A percentile compares a stretch with the other conserved stretches of the same genome.
phyloP scores from a whole-genome alignment of 1,140 invertebrate genomes.

The Drosophila melanogaster region Release_6_plus_ISO1_MT NT_033777.3:31546501-31547000 shows the following conservation, averaged over 20 bases:
- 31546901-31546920: background rate
- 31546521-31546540: slow-evolving; percentile 77
- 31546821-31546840: slow-evolving; percentile 49
- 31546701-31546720: slow-evolving; percentile 81
- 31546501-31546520: slow-evolving; percentile 69
- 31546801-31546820: slow-evolving; percentile 62
- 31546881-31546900: background rate
- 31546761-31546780: slow-evolving; percentile 42
- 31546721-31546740: slow-evolving; percentile 57
- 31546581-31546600: slow-evolving; percentile 58
- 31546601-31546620: slow-evolving; percentile 68
- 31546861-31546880: slow-evolving; percentile 8
- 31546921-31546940: no score
- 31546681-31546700: slow-evolving; percentile 63
- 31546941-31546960: background rate
- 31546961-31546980: background rate
- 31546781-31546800: slow-evolving; percentile 52
- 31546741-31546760: slow-evolving; percentile 37
- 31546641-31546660: slow-evolving; percentile 63
- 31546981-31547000: no score
- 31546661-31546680: slow-evolving; percentile 20
- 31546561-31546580: slow-evolving; percentile 80
- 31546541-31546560: slow-evolving; percentile 61
- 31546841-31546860: slow-evolving; percentile 15
- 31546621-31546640: slow-evolving; percentile 53